These are phyloP conservation scores for Psophia crepitans DNA, from an alignment of 2,113 vertebrate species.

Conservation along the genomic window DNA sequence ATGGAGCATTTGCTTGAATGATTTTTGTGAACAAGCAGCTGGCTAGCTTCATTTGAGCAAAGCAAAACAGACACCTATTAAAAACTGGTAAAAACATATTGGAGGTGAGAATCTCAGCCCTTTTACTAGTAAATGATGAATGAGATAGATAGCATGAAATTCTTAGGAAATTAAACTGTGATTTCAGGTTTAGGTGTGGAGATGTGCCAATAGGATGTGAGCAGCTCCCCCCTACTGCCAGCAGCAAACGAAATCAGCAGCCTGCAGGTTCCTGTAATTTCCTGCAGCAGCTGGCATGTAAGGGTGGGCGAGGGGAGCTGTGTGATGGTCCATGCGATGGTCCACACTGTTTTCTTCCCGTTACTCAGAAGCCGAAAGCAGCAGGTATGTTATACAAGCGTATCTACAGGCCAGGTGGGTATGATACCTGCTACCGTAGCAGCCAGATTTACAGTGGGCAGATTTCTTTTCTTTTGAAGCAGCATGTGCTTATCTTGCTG, in stretches of 20 bases:
- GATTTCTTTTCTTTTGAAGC: background rate
- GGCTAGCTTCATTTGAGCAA: background rate
- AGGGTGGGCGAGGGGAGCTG: no score
- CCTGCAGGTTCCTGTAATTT: background rate
- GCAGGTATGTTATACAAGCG: background rate
- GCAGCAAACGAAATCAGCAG: background rate
- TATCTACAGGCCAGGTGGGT: background rate
- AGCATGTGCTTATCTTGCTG: background rate
- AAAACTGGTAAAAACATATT: background rate
- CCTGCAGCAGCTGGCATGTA: background rate
- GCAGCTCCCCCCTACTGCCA: background rate
- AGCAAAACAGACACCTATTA: accelerated
- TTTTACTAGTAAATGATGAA: background rate
- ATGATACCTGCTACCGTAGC: background rate
- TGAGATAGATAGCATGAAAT: background rate
- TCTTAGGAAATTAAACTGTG: background rate
- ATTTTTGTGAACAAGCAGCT: background rate
- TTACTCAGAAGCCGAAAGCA: background rate
- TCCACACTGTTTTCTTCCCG: background rate
- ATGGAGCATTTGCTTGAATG: background rate
- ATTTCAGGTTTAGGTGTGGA: background rate
- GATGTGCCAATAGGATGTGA: background rate
- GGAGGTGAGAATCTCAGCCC: background rate
- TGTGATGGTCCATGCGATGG: no score
- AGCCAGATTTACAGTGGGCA: background rate